Evolutionary conservation across 1,140 invertebrate species (phyloP).

Genomic region (Tribolium castaneum): DNA sequence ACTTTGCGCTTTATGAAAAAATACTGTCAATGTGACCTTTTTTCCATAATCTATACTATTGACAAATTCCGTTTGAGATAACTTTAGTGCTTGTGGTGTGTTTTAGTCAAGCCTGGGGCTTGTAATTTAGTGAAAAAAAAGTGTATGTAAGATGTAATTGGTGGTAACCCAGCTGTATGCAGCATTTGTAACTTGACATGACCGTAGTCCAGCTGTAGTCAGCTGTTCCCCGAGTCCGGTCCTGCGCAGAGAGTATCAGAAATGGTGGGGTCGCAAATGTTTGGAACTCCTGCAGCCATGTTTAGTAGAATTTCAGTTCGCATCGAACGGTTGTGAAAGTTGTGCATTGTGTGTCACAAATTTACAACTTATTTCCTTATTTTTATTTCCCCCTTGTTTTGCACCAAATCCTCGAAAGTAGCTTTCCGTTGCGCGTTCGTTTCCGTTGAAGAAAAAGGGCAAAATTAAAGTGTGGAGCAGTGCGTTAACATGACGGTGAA

Average conservation of each 20-base stretch:
- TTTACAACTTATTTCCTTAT: conserved; percentile 45
- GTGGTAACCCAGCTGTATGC: conserved; percentile 36
- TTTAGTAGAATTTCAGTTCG: conserved; percentile 45
- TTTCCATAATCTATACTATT: not conserved
- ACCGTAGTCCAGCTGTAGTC: conserved; percentile 45
- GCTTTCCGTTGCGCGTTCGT: not conserved
- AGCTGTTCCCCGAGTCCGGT: conserved; percentile 46
- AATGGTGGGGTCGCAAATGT: conserved; percentile 31
- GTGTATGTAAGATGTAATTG: not conserved
- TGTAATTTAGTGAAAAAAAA: not conserved
- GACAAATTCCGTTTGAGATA: not conserved
- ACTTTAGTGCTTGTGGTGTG: too few species aligned
- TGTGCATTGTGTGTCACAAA: conserved; percentile 15
- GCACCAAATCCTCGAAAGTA: not conserved
- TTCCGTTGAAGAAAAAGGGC: not conserved
- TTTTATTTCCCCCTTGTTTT: conserved; percentile 38
- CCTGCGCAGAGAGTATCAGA: conserved; percentile 25
- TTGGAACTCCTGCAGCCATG: conserved; percentile 36
- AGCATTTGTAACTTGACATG: conserved; percentile 18
- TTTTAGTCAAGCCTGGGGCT: too few species aligned
- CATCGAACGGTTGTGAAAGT: conserved; percentile 36
- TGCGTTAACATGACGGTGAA: conserved; percentile 22
- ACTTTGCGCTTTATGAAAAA: too few species aligned
- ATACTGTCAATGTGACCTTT: too few species aligned
- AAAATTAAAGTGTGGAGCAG: not conserved